A percentile compares a stretch with the other conserved stretches of the same genome.
Conservation (phyloP, 2,888 invertebrate genomes). For the Anaspis maculata region DNA sequence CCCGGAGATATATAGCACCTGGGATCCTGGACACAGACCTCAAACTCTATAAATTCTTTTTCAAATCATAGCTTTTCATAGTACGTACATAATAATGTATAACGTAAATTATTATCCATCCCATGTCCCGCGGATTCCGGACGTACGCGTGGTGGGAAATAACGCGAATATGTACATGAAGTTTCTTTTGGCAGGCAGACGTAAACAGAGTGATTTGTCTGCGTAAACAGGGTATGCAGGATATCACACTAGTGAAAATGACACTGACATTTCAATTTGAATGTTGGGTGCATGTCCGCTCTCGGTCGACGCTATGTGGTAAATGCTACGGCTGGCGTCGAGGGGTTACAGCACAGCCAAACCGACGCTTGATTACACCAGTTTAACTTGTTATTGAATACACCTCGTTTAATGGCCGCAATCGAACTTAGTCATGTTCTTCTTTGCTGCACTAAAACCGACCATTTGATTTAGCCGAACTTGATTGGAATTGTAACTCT, state of each 20-base stretch:
- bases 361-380: constrained; percentile 21
- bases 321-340: constrained; percentile 25
- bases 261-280: constrained; percentile 42
- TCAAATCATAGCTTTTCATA: background rate
- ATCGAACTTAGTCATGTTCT: too few species aligned
- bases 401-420: constrained; percentile 10
- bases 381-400: constrained; percentile 21
- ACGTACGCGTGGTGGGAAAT: too few species aligned
- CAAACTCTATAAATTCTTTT: constrained; percentile 9
- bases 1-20: constrained; percentile 9
- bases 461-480: too few species aligned
- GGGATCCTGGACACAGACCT: constrained; percentile 2
- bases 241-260: constrained; percentile 34
- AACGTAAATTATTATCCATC: too few species aligned
- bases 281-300: constrained; percentile 30
- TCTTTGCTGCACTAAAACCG: too few species aligned
- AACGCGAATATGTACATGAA: constrained; percentile 1
- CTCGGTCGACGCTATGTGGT: constrained; percentile 27
- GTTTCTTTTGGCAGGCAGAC: constrained; percentile 24
- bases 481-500: too few species aligned
- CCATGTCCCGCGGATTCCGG: too few species aligned
- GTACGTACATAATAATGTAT: too few species aligned
- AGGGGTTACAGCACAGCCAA: constrained; percentile 17
- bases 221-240: constrained; percentile 21
- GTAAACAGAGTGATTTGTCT: constrained; percentile 32